Base-by-base conservation (phyloP, 1,140 invertebrate species). In the Eurosta solidaginis region DNA sequence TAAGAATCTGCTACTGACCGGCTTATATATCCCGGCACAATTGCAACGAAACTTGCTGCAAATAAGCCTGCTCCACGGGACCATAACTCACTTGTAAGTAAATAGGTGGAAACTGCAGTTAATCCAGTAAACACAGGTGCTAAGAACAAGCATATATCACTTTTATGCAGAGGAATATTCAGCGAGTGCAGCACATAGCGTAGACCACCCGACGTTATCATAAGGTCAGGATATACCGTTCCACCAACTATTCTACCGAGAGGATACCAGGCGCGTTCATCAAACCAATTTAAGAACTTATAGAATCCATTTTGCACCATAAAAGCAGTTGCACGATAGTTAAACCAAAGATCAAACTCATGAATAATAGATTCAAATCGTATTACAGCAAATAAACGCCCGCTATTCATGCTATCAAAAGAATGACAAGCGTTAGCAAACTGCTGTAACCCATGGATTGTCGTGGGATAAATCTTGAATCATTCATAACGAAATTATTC, bases 331-430 rank as follows among this genome's bases (percentile, higher is more conserved):
- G 98, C 93, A 86, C 98, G 92, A 88, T 99, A 99, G 89, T 99
- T 99, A 88, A 99, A 99, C 97, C 98, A 99, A 88, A 98, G 98
- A 91, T 99, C 98, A 88, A 99, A 99, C 89, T 99, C 98, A 89
- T 99, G 98, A 88, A 99, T 99, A 84, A 99, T 99, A 90, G 96
- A 98, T 90, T 99, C 98, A 89, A 99, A 99, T 79, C 98, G 92
- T 84, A 99, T 99, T 63, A 99, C 98, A 80, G 98, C 97, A 90
- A 99, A 99, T 68, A 99, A 91, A 85, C 98, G 92, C 97, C 98
- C 82, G 96, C 96, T 79, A 99, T 92, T 96, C 97, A 99, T 85
- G 97, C 97, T 81, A 99, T 91, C 42, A 96, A 89, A 80, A 99
- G 90, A 80, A 99, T 93, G 49, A 95, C 94, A 89, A 98, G 97